Evolutionary conservation across 53 echinoderm and acorn worm species (phyloP), one percentile per base, ranked within the genome.

Genomic region (Zoroaster sp.): DNA sequence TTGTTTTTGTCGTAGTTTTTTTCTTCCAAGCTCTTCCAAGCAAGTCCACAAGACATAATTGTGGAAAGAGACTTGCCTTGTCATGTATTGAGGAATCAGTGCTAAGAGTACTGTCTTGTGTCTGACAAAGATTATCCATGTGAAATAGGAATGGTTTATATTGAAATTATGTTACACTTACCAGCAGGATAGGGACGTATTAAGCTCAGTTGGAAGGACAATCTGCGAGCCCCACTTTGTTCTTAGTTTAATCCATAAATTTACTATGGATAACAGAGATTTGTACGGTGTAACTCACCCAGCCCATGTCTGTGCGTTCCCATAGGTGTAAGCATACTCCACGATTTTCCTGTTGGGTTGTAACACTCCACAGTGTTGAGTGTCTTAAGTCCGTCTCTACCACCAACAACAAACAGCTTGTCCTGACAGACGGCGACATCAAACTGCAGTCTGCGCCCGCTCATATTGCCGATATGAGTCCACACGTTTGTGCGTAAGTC

Each of bases 351-450:
- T 37, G 87, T 87, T 0, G 99, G 96, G 52, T 89, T 89, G 55
- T 93, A 94, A 76, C 99, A 96, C 75, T 99, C 99, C 38, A 99
- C 99, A 34, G 96, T 94, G 80, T 99, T 99, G 3, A 99, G 86
- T 5, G 99, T 99, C 88, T 99, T 99, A 38, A 99, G 86, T 11
- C 99, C 99, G 65, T 99, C 99, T 41, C 99, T 59, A 17, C 99
- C 99, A 55, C 99, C 99, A 0, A 99, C 96, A 5, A 99, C 91
- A 5, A 93, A 96, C 1, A 99, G 91, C 86, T 94, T 99, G 32
- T 94, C 99, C 32, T 96, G 92, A n/a, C 93, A 93, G 35, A 96
- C 96, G 3, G 94, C 96, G 6, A 96, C 96, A 1, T 96, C 99
- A 91, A 99, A 99, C 94, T 99, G 99, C 51, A 99, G 83, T 46